These are phyloP conservation scores for Drosophila aff. DNA, from an alignment of 1,140 invertebrate species.

Conservation along the genomic window DNA sequence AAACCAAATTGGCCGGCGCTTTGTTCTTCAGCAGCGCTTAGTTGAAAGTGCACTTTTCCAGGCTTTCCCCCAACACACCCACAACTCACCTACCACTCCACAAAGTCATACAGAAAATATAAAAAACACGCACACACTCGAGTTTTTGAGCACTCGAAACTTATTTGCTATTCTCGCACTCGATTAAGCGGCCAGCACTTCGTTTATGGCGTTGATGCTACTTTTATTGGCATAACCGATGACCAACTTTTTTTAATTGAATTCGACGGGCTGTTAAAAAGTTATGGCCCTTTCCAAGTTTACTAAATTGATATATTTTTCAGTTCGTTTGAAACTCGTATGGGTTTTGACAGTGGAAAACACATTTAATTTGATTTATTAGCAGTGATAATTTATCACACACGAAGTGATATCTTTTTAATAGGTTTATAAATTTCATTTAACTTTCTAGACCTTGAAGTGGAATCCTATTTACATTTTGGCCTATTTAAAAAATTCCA, in stretches of 20 bases:
- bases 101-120: background rate
- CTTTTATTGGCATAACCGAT: slow-evolving; percentile 42
- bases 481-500: background rate
- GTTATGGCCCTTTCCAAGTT: slow-evolving; percentile 1
- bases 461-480: background rate
- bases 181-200: slow-evolving; percentile 41
- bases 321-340: background rate
- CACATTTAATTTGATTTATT: background rate
- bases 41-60: slow-evolving; percentile 53
- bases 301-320: slow-evolving; percentile 7
- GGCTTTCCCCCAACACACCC: background rate
- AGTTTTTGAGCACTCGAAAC: slow-evolving; percentile 41
- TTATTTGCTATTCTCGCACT: slow-evolving; percentile 53
- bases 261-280: slow-evolving; percentile 18
- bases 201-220: slow-evolving; percentile 32
- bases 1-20: slow-evolving; percentile 55
- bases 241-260: slow-evolving; percentile 46
- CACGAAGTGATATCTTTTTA: background rate
- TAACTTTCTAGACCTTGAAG: no score
- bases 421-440: background rate
- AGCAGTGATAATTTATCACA: no score
- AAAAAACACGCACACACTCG: slow-evolving; percentile 10
- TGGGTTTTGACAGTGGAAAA: slow-evolving; percentile 2
- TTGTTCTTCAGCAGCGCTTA: slow-evolving; percentile 53
- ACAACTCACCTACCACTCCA: slow-evolving; percentile 15